Evolutionary conservation across 2,888 invertebrate species (phyloP), one percentile per base, ranked within the genome.

Genomic region (Acrobasis consociella): DNA sequence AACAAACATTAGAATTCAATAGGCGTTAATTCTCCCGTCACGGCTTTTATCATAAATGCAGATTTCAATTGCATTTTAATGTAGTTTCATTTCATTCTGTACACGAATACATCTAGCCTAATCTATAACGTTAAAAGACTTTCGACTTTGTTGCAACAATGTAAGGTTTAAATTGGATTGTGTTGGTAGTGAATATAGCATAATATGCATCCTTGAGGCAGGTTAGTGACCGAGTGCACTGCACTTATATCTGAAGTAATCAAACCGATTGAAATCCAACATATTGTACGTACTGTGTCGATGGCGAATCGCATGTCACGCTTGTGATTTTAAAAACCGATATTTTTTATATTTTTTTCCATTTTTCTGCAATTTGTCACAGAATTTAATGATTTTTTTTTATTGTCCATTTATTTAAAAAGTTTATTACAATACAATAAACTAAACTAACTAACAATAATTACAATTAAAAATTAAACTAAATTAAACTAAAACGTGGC

Each of bases 221-320:
- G 63, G 59, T 59, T 52, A 63, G 63, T 59, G 63, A 59, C 63
- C 63, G 62, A 31, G 51, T 55, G 55, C 49, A 56, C 22, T 56
- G 42, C 39, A 42, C 42, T 56, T 56, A 56, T 56, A 42, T 56
- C 56, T 38, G 38, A 16, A 52, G 37, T 52, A 39, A 55, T 55
- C 55, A 39, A 55, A 15, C n/a, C 10, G 55, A 55, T 39, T 55
- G 55, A 38, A 55, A 55, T 16, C n/a, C n/a, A 52, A 52, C 55
- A 55, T 39, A 55, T 37, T 53, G 10, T 15, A 5, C 37, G 10
- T 15, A 5, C 37, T 37, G n/a, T 53, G 53, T 38, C 53, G 37
- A 53, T 53, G n/a, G 53, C 53, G 53, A 53, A 53, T 53, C 38
- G 53, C 13, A n/a, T 37, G 38, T 15, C 15, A 53, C 38, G 53